Evolutionary conservation across 2,113 vertebrate species (phyloP).

Genomic region (Notothenia rossii): DNA sequence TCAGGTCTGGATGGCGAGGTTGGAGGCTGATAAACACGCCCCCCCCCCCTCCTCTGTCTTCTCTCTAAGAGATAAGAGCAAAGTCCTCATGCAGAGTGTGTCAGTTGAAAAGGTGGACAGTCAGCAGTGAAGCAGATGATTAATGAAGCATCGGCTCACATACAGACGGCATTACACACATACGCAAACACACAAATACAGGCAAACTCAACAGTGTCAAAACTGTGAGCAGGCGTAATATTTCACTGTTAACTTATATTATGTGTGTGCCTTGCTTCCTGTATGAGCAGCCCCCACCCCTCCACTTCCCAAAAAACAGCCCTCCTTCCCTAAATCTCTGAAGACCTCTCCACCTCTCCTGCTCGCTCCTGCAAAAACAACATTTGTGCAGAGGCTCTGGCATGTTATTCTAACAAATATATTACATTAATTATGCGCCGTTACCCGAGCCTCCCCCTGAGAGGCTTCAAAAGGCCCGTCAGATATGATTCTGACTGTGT

Average conservation of each 20-base stretch:
- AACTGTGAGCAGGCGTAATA: constrained; percentile 47
- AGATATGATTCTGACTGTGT: constrained; percentile 54
- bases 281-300: constrained; percentile 17
- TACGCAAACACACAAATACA: constrained; percentile 22
- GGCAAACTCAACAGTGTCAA: constrained; percentile 39
- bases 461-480: constrained; percentile 69
- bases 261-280: constrained; percentile 51
- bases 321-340: constrained; percentile 50
- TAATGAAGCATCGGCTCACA: constrained; percentile 44
- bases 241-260: constrained; percentile 64
- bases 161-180: constrained; percentile 11
- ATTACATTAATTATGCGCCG: constrained; percentile 77
- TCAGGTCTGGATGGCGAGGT: constrained; percentile 33
- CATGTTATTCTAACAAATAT: constrained; percentile 82
- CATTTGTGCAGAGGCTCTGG: constrained; percentile 74
- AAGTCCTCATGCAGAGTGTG: constrained; percentile 13
- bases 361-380: constrained; percentile 74
- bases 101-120: constrained; percentile 18
- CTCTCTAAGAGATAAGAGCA: constrained; percentile 37
- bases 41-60: not conserved
- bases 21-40: constrained; percentile 3
- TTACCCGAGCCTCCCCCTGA: constrained; percentile 70
- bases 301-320: constrained; percentile 28
- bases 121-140: constrained; percentile 46
- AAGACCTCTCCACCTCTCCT: constrained; percentile 61